Evolutionary conservation across 2,113 vertebrate species (phyloP), one percentile per base, ranked within the genome.

Genomic region (Elachura formosa): DNA sequence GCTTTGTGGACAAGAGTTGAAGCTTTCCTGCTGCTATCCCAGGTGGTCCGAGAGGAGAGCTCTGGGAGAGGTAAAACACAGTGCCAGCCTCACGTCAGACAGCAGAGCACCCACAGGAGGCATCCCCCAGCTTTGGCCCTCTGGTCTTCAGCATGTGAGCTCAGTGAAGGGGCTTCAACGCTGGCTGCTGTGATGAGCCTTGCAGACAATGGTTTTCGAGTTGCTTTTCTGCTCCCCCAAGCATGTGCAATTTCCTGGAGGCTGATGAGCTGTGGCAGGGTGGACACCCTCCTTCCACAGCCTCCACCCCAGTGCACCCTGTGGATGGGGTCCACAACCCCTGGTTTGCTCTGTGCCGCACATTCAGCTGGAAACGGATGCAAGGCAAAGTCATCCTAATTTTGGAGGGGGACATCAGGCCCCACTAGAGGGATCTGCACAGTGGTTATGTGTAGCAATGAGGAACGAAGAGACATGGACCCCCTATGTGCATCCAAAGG

Each of bases 61-160:
- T 40, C 36, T 55, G 13, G 36, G 33, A 34, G 24, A 63, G 21
- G 26, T 4, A 41, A 1, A 8, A 31, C 45, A 25, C 20, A 14
- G 25, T 2, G 3, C 45, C 58, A 4, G 8, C 29, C 56, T 75
- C 46, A 6, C 0, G 0, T 7, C 9, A 15, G 69, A 74, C 36
- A 36, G 28, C 5, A 12, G 51, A 20, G 63, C 1, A 22, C n/a
- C 11, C 1, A 2, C 49, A 43, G 66, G 33, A 78, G 26, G 5
- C 31, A 40, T 14, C 19, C 26, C 43, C 18, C 0, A 9, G 36
- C 38, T 29, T 43, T 54, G 38, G 33, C 68, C 75, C 41, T 46
- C 72, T 26, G 45, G 34, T 58, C 68, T 5, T 51, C 31, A 40
- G 36, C 2, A 0, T 23, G 34, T 17, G 72, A 63, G 41, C 66